phyloP scores from a whole-genome alignment of 2,797 vertebrate species.

The Miichthys miiuy region DNA sequence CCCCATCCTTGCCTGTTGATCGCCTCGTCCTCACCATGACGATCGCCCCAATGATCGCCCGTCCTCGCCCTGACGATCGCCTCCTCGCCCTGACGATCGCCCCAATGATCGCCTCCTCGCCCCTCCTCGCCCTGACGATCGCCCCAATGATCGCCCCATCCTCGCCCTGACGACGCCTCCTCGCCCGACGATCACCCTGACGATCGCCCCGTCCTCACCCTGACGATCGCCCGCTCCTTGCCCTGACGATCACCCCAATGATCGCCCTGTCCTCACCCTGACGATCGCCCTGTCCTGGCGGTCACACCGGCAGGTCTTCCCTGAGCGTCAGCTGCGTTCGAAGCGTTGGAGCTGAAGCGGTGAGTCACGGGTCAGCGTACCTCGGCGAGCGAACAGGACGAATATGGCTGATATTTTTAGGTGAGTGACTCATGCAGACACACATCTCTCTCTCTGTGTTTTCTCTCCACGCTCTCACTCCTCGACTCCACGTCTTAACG shows the following conservation, averaged over 20 bases:
- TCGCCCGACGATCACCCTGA: no score
- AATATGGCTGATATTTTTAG: slow-evolving; percentile 72
- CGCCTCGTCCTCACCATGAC: no score
- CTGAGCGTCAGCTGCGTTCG: slow-evolving; percentile 19
- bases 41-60: not conserved
- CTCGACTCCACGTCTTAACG: no score
- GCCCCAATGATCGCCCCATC: no score
- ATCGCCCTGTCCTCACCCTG: not conserved
- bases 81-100: no score
- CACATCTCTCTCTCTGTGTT: not conserved
- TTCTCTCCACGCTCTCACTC: no score
- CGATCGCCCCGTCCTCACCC: no score
- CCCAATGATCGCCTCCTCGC: no score
- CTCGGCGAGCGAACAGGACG: slow-evolving; percentile 48
- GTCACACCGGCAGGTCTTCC: slow-evolving; percentile 18
- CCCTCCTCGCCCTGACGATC: no score
- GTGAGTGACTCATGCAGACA: slow-evolving; percentile 71
- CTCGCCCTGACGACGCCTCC: no score
- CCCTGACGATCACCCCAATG: not conserved
- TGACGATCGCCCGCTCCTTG: not conserved
- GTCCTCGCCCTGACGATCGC: not conserved
- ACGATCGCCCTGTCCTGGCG: slow-evolving; percentile 12
- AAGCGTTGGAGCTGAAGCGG: slow-evolving; percentile 41
- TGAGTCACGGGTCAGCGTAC: slow-evolving; percentile 74
- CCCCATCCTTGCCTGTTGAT: no score